Base-by-base conservation (phyloP, 2,113 vertebrate genomes). In the Anas platyrhynchos region DNA sequence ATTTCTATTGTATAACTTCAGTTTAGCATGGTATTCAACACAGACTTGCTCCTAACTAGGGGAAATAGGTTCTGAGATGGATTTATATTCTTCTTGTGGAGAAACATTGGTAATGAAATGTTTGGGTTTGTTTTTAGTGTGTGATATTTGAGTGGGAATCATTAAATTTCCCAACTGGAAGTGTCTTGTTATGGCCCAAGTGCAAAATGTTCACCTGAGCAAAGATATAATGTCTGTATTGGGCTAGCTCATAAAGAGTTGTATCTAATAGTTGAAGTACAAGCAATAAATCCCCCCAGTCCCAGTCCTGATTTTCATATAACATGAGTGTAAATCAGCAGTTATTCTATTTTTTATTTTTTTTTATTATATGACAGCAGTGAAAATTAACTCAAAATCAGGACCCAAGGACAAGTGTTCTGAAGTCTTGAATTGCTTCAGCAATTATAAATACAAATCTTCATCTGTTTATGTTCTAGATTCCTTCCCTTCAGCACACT, bases 41-140 rank as follows among this genome's bases (percentile, higher is more conserved):
- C 1, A 32, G 23, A 68, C 0, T 1, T 52, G 16, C 8, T 94
- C 85, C 59, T 32, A 44, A 38, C 44, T 34, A 44, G 48, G 20
- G 7, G 14, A 36, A 29, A n/a, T 25, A 22, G 0, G 0, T 71
- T 48, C 63, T 29, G 17, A 1, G 22, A 41, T 69, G 21, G 11
- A 71, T 16, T 18, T 83, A 56, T 50, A 44, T 79, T 41, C 56
- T 22, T 34, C 31, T 61, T 21, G 5, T n/a, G 17, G 22, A 74
- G n/a, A 80, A 41, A 5, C 43, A 18, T 22, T 27, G 11, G 41
- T 36, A 15, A 43, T 72, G 58, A n/a, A 56, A 26, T 10, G 34
- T n/a, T 58, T 41, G 25, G 43, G 27, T 5, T 4, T 55, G 65
- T 59, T 71, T 36, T 10, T 13, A 6, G 9, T 6, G 3, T 34